phyloP scores from a whole-genome alignment of 2,888 invertebrate genomes.

The Lutraria lutraria region DNA sequence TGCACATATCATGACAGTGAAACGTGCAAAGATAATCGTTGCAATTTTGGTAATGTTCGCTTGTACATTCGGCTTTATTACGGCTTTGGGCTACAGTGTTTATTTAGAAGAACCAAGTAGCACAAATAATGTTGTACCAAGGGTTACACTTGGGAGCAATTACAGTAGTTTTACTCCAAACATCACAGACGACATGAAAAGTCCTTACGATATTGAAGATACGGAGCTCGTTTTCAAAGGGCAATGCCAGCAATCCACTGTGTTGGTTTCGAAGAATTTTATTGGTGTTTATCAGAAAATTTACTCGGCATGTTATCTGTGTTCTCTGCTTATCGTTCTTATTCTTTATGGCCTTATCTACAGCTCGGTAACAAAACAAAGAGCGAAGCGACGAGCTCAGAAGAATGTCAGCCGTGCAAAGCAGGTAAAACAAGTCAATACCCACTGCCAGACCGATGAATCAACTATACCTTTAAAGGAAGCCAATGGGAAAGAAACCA shows the following conservation, averaged over 20 bases:
- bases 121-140: background rate
- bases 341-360: slow-evolving; percentile 85
- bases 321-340: slow-evolving; percentile 84
- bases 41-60: slow-evolving; percentile 76
- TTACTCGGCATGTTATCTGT: slow-evolving; percentile 82
- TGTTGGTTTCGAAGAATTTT: slow-evolving; percentile 74
- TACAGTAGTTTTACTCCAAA: background rate
- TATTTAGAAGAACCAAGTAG: slow-evolving; percentile 31
- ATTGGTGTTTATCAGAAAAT: slow-evolving; percentile 82
- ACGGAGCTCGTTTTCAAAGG: background rate
- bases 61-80: slow-evolving; percentile 78
- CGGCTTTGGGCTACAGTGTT: slow-evolving; percentile 68
- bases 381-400: slow-evolving; percentile 70
- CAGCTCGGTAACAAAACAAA: slow-evolving; percentile 74
- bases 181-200: background rate
- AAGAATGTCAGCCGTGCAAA: slow-evolving; percentile 54
- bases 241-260: slow-evolving; percentile 74
- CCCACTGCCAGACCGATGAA: slow-evolving; percentile 69
- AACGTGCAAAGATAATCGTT: slow-evolving; percentile 78
- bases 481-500: slow-evolving; percentile 19
- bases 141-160: background rate
- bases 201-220: slow-evolving; percentile 1
- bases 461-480: slow-evolving; percentile 58
- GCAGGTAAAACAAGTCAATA: slow-evolving; percentile 62
- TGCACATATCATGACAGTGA: slow-evolving; percentile 78